Evolutionary conservation across 1,140 invertebrate species (phyloP).

Genomic region (Saxidomus purpurata): DNA sequence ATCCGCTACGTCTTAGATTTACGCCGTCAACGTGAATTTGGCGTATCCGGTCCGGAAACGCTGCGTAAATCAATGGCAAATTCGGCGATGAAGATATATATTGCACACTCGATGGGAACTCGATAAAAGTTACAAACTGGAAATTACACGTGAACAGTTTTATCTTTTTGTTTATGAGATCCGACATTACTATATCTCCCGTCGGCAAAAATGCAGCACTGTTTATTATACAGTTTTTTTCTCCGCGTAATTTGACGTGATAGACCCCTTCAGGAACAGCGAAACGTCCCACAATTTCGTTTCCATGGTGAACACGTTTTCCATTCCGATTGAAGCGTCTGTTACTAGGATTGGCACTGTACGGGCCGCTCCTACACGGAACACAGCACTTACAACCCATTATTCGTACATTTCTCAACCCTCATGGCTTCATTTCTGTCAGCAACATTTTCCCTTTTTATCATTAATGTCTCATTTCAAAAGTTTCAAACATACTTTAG

Average conservation of each 20-base stretch:
- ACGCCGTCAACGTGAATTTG: conserved; percentile 54
- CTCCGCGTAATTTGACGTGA: conserved; percentile 28
- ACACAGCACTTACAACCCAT: conserved; percentile 9
- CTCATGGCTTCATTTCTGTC: neutral
- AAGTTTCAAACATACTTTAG: too few species aligned
- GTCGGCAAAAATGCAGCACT: conserved; percentile 53
- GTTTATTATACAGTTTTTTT: conserved; percentile 53
- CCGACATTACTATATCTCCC: conserved; percentile 43
- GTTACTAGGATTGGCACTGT: neutral
- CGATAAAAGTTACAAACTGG: conserved; percentile 26
- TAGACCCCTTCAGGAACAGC: conserved; percentile 48
- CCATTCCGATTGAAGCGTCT: neutral
- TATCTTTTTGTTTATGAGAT: conserved; percentile 41
- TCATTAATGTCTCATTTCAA: neutral
- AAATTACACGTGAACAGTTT: conserved; percentile 61
- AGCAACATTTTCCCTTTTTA: neutral
- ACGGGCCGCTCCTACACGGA: neutral
- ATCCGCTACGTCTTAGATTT: conserved; percentile 29
- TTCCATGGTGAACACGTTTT: neutral
- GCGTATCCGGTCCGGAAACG: conserved; percentile 51
- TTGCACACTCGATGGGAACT: conserved; percentile 21
- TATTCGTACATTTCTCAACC: neutral
- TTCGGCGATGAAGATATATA: conserved; percentile 42
- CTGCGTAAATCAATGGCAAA: conserved; percentile 48
- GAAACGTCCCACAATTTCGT: conserved; percentile 20